Conservation (phyloP, 1,140 invertebrate species). For the Apis laboriosa region DNA sequence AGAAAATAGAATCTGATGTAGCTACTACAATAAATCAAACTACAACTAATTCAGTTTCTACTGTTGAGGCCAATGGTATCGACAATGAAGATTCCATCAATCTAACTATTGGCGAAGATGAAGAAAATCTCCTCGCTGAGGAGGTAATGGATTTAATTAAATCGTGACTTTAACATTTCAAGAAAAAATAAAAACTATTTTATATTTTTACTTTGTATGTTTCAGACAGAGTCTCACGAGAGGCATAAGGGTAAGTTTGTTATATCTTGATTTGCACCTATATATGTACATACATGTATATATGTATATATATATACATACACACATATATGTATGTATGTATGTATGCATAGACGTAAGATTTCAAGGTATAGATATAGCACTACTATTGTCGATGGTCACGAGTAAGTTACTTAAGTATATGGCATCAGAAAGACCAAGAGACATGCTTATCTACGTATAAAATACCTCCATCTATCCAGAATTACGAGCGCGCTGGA, state of each 20-base stretch:
- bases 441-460: slow-evolving; percentile 44
- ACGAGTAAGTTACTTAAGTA: slow-evolving; percentile 55
- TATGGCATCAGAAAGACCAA: slow-evolving; percentile 55
- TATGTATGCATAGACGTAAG: slow-evolving; percentile 12
- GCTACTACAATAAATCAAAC: slow-evolving; percentile 48
- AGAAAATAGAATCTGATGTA: slow-evolving; percentile 61
- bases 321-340: background rate
- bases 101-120: slow-evolving; percentile 90
- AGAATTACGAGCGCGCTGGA: slow-evolving; percentile 39
- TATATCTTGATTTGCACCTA: slow-evolving; percentile 35
- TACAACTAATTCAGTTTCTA: slow-evolving; percentile 40
- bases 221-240: slow-evolving; percentile 75
- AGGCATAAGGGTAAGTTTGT: slow-evolving; percentile 78
- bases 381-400: slow-evolving; percentile 50
- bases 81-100: slow-evolving; percentile 91
- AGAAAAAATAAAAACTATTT: background rate
- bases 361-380: slow-evolving; percentile 49
- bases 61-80: slow-evolving; percentile 79
- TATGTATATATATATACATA: slow-evolving; percentile 3
- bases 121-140: slow-evolving; percentile 88
- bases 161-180: too few relatives aligned
- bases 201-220: slow-evolving; percentile 49
- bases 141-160: slow-evolving; percentile 81
- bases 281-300: background rate
- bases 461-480: slow-evolving; percentile 32